Percentiles rank a stretch among this genome's conserved stretches.
Conservation (phyloP, 1,140 invertebrate genomes). For the Philotrypesis tridentata region DNA sequence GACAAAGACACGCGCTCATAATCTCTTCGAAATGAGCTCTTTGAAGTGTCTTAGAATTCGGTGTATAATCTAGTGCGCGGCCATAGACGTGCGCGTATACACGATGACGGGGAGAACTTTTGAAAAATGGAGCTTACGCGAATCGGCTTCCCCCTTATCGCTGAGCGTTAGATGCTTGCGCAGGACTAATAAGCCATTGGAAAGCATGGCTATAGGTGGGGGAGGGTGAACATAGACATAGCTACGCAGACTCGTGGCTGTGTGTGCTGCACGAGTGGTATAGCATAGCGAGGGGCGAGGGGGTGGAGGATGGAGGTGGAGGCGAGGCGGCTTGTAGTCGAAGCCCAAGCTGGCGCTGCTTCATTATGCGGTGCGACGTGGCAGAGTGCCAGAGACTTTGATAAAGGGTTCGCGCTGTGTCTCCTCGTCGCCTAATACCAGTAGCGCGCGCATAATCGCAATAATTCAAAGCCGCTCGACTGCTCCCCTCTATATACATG, state of each 20-base stretch:
- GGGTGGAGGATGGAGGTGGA: too few relatives aligned
- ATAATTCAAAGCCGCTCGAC: conserved; percentile 38
- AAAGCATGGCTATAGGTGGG: background rate
- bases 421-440: conserved; percentile 41
- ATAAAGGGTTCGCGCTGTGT: conserved; percentile 65
- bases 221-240: too few relatives aligned
- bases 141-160: background rate
- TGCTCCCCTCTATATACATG: background rate
- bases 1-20: too few relatives aligned
- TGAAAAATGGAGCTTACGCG: too few relatives aligned
- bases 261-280: too few relatives aligned
- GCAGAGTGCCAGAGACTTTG: conserved; percentile 70
- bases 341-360: conserved; percentile 66
- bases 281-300: too few relatives aligned
- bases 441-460: conserved; percentile 30
- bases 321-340: conserved; percentile 54
- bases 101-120: too few relatives aligned
- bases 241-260: too few relatives aligned
- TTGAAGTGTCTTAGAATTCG: too few relatives aligned
- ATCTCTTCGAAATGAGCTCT: too few relatives aligned
- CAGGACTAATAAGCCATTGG: conserved; percentile 3
- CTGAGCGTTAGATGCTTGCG: background rate
- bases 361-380: conserved; percentile 72
- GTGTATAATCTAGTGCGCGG: too few relatives aligned
- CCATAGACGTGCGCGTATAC: too few relatives aligned